Percentiles rank a stretch among this genome's conserved stretches.
Evolutionary conservation across 2,888 invertebrate genomes (phyloP).

Genomic region (Liodrosophila aerea): DNA sequence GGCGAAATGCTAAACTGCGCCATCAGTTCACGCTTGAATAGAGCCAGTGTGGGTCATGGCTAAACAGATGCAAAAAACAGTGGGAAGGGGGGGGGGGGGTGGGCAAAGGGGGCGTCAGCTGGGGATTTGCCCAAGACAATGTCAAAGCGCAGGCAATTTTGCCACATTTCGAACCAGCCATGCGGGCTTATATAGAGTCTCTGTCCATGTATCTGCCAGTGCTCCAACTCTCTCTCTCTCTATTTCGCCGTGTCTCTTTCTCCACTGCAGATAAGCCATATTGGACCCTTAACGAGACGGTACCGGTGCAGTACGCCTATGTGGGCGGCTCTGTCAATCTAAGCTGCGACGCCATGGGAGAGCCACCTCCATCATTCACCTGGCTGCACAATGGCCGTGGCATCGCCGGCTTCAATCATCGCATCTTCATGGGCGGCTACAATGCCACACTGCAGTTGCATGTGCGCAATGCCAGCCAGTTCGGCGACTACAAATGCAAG

Average conservation of each 20-base stretch:
- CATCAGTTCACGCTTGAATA: slow-evolving; percentile 56
- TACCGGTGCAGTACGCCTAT: slow-evolving; percentile 79
- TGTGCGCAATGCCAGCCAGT: slow-evolving; percentile 77
- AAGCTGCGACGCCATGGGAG: slow-evolving; percentile 85
- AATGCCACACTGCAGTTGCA: slow-evolving; percentile 80
- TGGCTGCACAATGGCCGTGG: slow-evolving; percentile 83
- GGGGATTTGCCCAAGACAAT: slow-evolving; percentile 40
- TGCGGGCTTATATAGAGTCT: slow-evolving; percentile 18
- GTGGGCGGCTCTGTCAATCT: slow-evolving; percentile 85
- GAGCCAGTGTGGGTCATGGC: slow-evolving; percentile 11
- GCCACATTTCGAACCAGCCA: background rate
- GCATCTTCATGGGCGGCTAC: slow-evolving; percentile 79
- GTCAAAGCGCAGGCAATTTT: slow-evolving; percentile 40
- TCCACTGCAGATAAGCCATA: slow-evolving; percentile 79
- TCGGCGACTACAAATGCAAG: slow-evolving; percentile 85
- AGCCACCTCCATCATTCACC: slow-evolving; percentile 84
- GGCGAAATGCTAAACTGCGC: slow-evolving; percentile 65
- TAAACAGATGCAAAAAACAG: slow-evolving; percentile 26
- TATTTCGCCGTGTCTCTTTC: background rate
- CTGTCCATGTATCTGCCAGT: background rate
- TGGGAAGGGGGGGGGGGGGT: no score
- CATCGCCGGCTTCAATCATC: slow-evolving; percentile 78
- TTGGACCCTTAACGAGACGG: slow-evolving; percentile 77
- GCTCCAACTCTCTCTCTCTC: background rate
- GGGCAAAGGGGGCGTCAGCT: slow-evolving; percentile 31